phyloP scores from a whole-genome alignment of 2,797 vertebrate genomes.

The Poecilia picta region DNA sequence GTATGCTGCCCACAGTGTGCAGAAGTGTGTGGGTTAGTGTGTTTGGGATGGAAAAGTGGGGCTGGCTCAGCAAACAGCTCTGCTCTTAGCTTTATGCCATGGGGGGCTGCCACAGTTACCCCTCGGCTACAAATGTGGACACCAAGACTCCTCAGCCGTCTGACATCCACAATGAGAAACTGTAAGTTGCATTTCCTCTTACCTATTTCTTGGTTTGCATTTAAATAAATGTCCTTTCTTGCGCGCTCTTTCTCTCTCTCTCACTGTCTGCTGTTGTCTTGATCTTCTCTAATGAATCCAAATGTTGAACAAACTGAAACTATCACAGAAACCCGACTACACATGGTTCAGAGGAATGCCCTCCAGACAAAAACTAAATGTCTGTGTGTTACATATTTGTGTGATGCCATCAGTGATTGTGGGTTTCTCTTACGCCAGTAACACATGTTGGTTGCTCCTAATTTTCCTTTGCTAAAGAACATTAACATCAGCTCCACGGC shows the following conservation, averaged over 20 bases:
- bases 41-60: conserved; percentile 76
- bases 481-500: conserved; percentile 34
- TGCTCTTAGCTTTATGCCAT: conserved; percentile 74
- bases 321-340: conserved; percentile 30
- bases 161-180: conserved; percentile 68
- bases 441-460: conserved; percentile 41
- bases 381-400: conserved; percentile 67
- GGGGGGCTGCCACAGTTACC: conserved; percentile 84
- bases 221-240: background rate
- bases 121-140: conserved; percentile 70
- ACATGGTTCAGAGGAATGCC: conserved; percentile 71
- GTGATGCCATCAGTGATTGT: conserved; percentile 73
- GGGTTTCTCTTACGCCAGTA: conserved; percentile 55
- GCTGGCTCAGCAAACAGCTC: conserved; percentile 60
- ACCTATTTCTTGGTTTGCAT: background rate
- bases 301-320: background rate
- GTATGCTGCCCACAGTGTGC: conserved; percentile 42
- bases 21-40: conserved; percentile 49
- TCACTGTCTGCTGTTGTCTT: background rate
- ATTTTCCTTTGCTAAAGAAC: conserved; percentile 3
- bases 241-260: background rate
- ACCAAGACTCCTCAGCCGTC: conserved; percentile 57
- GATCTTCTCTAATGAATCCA: background rate
- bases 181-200: conserved; percentile 65
- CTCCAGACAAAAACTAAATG: conserved; percentile 50